Conservation (phyloP, 2,888 invertebrate genomes). For the Pachydiplax longipennis region DNA sequence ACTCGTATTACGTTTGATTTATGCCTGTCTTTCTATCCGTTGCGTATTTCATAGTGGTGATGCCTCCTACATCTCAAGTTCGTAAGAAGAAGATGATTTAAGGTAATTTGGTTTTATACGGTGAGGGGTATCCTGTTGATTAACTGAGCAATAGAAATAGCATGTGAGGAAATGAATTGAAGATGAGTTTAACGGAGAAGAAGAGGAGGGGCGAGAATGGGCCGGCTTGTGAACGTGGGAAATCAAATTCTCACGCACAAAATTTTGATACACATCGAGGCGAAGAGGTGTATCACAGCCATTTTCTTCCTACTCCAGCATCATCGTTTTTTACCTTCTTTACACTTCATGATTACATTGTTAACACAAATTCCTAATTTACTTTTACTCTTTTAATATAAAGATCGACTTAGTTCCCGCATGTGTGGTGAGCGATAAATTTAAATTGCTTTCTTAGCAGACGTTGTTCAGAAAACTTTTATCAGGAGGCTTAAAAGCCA, state of each 20-base stretch:
- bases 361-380: not conserved
- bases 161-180: not conserved
- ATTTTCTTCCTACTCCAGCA: not conserved
- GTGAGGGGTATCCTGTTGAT: not conserved
- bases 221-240: not conserved
- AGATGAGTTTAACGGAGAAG: not conserved
- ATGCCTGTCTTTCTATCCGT: not conserved
- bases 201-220: not conserved
- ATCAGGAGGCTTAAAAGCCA: too few relatives aligned
- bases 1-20: not conserved
- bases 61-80: not conserved
- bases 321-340: too few relatives aligned
- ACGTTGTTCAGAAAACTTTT: too few relatives aligned
- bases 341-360: not conserved
- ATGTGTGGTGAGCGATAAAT: too few relatives aligned
- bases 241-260: conserved; percentile 39
- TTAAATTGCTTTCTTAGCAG: too few relatives aligned
- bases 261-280: conserved; percentile 5
- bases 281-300: not conserved
- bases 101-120: not conserved
- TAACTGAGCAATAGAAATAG: not conserved
- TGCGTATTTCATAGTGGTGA: not conserved
- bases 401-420: too few relatives aligned
- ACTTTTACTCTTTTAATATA: too few relatives aligned
- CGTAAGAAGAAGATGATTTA: conserved; percentile 17